Conservation (phyloP, 92 coral and sea anemone genomes). For the Siderastrea siderea region DNA sequence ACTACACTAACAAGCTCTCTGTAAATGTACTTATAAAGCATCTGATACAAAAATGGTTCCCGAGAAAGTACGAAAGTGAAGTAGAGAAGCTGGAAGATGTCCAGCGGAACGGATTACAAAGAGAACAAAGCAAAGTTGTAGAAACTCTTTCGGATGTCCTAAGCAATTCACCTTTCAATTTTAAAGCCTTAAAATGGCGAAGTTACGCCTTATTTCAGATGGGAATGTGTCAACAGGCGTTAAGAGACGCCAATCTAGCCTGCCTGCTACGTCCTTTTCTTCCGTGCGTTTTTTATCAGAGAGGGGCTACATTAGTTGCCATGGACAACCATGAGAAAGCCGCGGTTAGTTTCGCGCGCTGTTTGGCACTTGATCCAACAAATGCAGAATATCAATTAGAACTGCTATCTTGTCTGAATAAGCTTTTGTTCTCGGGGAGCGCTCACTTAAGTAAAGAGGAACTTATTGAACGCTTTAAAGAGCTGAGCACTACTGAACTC, state of each 20-base stretch:
- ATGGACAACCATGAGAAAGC: constrained; percentile 61
- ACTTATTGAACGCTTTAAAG: constrained; percentile 24
- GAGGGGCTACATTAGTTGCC: constrained; percentile 56
- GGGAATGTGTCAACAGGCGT: constrained; percentile 64
- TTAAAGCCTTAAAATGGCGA: constrained; percentile 68
- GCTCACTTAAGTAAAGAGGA: neutral
- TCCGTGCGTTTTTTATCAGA: constrained; percentile 56
- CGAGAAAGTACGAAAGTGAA: constrained; percentile 41
- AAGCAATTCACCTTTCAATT: constrained; percentile 47
- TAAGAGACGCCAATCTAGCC: constrained; percentile 77
- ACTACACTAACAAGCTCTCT: constrained; percentile 6
- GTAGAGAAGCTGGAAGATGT: constrained; percentile 47
- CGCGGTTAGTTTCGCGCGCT: constrained; percentile 48
- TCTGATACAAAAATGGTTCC: constrained; percentile 73
- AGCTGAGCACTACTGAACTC: neutral
- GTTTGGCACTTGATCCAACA: constrained; percentile 64
- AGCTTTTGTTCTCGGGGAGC: constrained; percentile 33
- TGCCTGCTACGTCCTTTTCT: constrained; percentile 56
- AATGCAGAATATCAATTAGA: constrained; percentile 27
- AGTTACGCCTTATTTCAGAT: constrained; percentile 50
- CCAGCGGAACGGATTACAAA: constrained; percentile 15
- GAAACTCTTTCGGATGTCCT: constrained; percentile 39
- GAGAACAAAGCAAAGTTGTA: constrained; percentile 47
- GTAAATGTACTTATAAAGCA: constrained; percentile 72
- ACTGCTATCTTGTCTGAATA: constrained; percentile 48